These are phyloP conservation scores for Numenius arquata DNA, from an alignment of 2,113 vertebrate genomes.

Conservation along the genomic window DNA sequence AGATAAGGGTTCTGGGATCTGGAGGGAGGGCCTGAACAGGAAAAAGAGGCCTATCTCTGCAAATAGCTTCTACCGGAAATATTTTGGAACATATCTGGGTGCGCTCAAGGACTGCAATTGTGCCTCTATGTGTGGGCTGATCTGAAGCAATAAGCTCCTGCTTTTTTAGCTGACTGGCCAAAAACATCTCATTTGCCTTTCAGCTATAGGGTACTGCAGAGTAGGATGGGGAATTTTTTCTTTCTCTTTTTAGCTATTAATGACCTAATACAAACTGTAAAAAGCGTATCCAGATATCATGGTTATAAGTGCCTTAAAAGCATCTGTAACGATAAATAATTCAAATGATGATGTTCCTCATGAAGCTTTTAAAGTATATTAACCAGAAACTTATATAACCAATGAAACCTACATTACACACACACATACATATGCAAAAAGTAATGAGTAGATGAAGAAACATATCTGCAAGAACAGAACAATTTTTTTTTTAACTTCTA, in stretches of 20 bases:
- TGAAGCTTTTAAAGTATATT: slow-evolving; percentile 38
- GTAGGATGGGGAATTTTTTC: neutral
- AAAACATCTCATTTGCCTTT: neutral
- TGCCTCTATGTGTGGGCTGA: neutral
- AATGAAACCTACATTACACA: neutral
- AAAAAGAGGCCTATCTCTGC: neutral
- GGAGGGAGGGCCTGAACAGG: neutral
- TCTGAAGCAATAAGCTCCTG: neutral
- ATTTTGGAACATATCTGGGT: neutral
- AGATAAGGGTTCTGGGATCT: neutral
- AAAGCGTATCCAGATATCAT: slow-evolving; percentile 17
- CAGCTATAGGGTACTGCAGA: neutral
- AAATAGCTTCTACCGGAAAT: neutral
- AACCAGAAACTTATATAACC: slow-evolving; percentile 34
- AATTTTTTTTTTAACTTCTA: neutral
- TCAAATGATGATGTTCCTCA: slow-evolving; percentile 18
- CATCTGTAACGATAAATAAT: slow-evolving; percentile 41
- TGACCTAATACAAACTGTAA: neutral
- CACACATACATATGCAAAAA: neutral
- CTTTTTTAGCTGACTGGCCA: neutral
- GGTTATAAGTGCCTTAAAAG: slow-evolving; percentile 35
- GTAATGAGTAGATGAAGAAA: neutral
- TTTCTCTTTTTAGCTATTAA: slow-evolving; percentile 10
- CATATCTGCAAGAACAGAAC: neutral
- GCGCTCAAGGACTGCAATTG: neutral